Evolutionary conservation across 1,140 invertebrate genomes (phyloP).

Genomic region (Gyrodactylus salaris): DNA sequence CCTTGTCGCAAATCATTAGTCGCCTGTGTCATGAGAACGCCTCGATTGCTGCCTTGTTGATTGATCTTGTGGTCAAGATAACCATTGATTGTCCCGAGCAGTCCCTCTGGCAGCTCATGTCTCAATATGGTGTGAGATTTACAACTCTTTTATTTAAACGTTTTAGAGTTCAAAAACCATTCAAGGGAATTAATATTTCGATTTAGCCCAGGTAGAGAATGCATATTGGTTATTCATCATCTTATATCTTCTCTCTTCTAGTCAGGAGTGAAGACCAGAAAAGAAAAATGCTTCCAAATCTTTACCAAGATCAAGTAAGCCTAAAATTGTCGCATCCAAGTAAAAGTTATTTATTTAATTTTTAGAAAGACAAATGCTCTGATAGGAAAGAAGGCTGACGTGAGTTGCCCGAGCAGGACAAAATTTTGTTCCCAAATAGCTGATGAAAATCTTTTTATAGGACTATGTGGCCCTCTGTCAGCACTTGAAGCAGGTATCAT

Average conservation of each 20-base stretch:
- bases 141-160: no score
- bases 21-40: slow-evolving; percentile 1
- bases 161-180: no score
- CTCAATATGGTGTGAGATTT: neutral
- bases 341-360: neutral
- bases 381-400: neutral
- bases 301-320: neutral
- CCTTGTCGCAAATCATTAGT: neutral
- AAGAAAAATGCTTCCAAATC: neutral
- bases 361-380: slow-evolving; percentile 1
- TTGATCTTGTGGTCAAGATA: neutral
- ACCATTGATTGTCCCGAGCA: neutral
- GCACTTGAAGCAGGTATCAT: neutral
- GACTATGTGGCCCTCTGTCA: neutral
- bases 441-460: no score
- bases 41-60: neutral
- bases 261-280: neutral
- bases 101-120: slow-evolving; percentile 1
- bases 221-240: neutral
- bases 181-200: neutral
- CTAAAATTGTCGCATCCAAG: neutral
- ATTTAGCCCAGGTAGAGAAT: neutral
- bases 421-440: no score
- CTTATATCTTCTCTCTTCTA: no score
- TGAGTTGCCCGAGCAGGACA: neutral